Base-by-base conservation (phyloP, 2,113 vertebrate genomes). In the Odontesthes bonariensis region DNA sequence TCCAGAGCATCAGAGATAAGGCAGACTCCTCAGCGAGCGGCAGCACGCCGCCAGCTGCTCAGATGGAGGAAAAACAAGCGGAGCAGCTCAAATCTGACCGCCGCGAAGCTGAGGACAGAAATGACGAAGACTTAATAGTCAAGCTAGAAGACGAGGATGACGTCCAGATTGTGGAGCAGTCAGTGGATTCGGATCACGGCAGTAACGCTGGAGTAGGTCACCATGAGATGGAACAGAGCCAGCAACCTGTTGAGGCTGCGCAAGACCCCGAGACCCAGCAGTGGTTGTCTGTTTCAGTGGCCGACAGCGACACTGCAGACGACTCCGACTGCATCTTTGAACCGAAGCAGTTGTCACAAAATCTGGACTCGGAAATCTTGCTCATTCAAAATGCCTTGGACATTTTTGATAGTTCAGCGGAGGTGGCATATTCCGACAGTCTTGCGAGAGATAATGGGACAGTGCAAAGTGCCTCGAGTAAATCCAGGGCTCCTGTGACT, bases 351-450 rank as follows among this genome's bases (percentile, higher is more conserved):
- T 61, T 70, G 27, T 58, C 83, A 0, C 86, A 82, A 44, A 79
- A 65, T 20, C 52, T 88, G 27, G 88, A 93, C 67, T 87, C 84
- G 0, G 88, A 93, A 32, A 82, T 92, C 47, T 72, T 88, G 31
- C 83, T 92, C 9, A 90, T 93, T 67, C 90, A 92, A 57, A 91
- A 93, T 1, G 87, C 91, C 0, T 64, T 92, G 76, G 87, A 89
- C 44, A 85, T 88, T 22, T 79, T 90, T 2, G 85, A 91, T 8
- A 58, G 66, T 7, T 82, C 88, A 0, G 69, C 87, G 1, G 89
- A 90, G 73, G 63, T 57, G 2, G 59, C 72, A 1, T 83, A 81
- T 71, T 77, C 83, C 0, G 81, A 89, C 61, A 73, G 75, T 46
- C 63, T 81, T 1, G 0, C 23, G 33, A 69, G 76, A 44, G 87